Percentiles rank a stretch among this genome's conserved stretches.
These are phyloP conservation scores for Psylliodes chrysocephalus DNA, from an alignment of 2,888 invertebrate species.

Conservation along the genomic window DNA sequence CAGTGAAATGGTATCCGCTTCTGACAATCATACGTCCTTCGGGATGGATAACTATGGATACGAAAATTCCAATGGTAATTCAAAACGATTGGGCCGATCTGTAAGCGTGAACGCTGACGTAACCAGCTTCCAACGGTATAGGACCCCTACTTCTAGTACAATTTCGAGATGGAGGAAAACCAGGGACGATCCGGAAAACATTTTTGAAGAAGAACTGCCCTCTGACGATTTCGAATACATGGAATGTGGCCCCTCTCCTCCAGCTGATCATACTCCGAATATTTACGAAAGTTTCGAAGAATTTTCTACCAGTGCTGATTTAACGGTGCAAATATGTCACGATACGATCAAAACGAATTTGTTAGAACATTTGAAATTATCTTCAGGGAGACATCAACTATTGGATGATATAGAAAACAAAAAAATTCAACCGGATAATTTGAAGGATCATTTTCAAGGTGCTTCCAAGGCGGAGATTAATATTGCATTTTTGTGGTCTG, in stretches of 20 bases:
- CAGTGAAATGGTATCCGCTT: slow-evolving; percentile 60
- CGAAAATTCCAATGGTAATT: slow-evolving; percentile 54
- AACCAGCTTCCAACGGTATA: slow-evolving; percentile 61
- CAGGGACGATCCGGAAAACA: slow-evolving; percentile 58
- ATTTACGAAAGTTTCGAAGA: slow-evolving; percentile 85
- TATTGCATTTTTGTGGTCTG: slow-evolving; percentile 78
- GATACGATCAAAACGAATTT: slow-evolving; percentile 80
- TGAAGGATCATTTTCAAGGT: slow-evolving; percentile 65
- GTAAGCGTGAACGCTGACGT: slow-evolving; percentile 63
- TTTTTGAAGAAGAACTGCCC: slow-evolving; percentile 76
- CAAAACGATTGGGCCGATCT: slow-evolving; percentile 61
- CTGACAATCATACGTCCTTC: slow-evolving; percentile 52
- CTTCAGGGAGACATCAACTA: slow-evolving; percentile 74
- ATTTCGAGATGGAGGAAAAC: slow-evolving; percentile 55
- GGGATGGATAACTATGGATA: slow-evolving; percentile 63
- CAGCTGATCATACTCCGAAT: slow-evolving; percentile 82
- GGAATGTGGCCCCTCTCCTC: slow-evolving; percentile 83
- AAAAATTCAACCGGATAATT: slow-evolving; percentile 70
- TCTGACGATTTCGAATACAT: slow-evolving; percentile 80
- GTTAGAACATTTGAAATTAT: slow-evolving; percentile 77
- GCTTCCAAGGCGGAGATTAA: slow-evolving; percentile 77
- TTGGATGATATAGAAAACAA: slow-evolving; percentile 80
- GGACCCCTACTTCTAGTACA: slow-evolving; percentile 51
- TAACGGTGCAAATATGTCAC: slow-evolving; percentile 77
- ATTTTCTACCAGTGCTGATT: slow-evolving; percentile 68